Evolutionary conservation across 92 coral and sea anemone genomes (phyloP), one percentile per base, ranked within the genome.

Genomic region (Ricordea florida): DNA sequence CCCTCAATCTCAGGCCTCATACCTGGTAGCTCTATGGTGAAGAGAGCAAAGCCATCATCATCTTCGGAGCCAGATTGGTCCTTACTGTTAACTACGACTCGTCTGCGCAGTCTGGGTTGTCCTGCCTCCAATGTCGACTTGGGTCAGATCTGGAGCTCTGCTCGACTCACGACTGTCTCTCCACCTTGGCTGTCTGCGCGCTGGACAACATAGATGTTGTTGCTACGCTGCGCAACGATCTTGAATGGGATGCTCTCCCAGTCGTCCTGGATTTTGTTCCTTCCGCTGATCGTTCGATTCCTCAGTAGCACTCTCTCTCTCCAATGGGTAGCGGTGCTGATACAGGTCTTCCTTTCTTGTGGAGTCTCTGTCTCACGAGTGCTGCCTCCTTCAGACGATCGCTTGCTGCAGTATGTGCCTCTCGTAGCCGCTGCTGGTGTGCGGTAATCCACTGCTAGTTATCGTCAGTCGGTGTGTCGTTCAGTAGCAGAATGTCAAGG

Each of bases 241-340:
- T 76, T 47, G 62, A n/a, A 63, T 2, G 21, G 27, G 0, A 18
- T 62, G 37, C 51, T 34, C 0, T 36, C 9, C 82, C 82, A 62
- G 18, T 63, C 48, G 50, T 76, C 62, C 50, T 63, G 82, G 14
- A 75, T 75, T 50, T 75, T 75, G 73, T 75, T 75, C 18, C 73
- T 41, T 16, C 73, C 72, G 27, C 62, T 63, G 0, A 76, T 34
- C 2, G 26, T 36, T 7, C 53, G 31, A 41, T 76, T 76, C 17
- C 82, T 33, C 28, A 51, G 17, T 0, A 62, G 62, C 10, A 76
- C 65, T 16, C 82, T 37, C n/a, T n/a, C 32, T 76, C 74, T 5
- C 74, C 74, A 8, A 62, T 50, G 15, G 23, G 3, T 7, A 76
- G 46, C 6, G 56, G 28, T 5, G 28, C 22, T 48, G 82, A 48